A percentile compares a stretch with the other conserved stretches of the same genome.
These are phyloP conservation scores for Dendronephthya gigantea DNA, from an alignment of 64 coral and sea anemone genomes.

Conservation along the genomic window DNA sequence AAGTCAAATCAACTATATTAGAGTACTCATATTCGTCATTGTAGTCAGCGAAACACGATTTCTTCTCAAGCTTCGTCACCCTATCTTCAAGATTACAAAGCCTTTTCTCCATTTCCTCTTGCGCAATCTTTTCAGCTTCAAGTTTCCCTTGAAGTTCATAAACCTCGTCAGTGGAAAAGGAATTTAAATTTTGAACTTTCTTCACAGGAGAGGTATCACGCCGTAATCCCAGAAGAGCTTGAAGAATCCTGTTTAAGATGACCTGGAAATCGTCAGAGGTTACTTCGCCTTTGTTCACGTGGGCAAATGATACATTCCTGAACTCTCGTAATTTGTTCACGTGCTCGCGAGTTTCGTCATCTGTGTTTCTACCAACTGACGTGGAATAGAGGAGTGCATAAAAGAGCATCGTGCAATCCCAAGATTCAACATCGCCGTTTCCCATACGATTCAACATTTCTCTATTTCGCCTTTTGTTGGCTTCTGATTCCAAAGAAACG, in stretches of 20 bases:
- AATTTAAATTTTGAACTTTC: not conserved
- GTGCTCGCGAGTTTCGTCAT: not conserved
- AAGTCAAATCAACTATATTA: not conserved
- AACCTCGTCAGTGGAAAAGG: not conserved
- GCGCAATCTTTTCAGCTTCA: not conserved
- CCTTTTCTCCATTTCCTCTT: not conserved
- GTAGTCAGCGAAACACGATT: not conserved
- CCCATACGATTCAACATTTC: slow-evolving; percentile 20
- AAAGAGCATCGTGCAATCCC: slow-evolving; percentile 49
- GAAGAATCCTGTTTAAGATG: not conserved
- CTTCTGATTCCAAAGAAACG: not conserved
- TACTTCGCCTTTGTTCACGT: not conserved
- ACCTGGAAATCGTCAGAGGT: not conserved
- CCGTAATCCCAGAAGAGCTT: not conserved
- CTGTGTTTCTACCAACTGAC: not conserved
- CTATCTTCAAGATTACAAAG: not conserved
- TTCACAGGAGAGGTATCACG: not conserved
- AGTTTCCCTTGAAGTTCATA: not conserved
- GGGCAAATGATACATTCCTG: slow-evolving; percentile 20
- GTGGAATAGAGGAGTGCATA: slow-evolving; percentile 31
- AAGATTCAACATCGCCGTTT: slow-evolving; percentile 30
- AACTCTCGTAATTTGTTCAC: slow-evolving; percentile 6
- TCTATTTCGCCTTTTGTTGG: slow-evolving; percentile 22
- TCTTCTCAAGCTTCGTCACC: not conserved
- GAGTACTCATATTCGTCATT: not conserved